Evolutionary conservation across 2,113 vertebrate genomes (phyloP).

Genomic region (Rhipidura dahli): DNA sequence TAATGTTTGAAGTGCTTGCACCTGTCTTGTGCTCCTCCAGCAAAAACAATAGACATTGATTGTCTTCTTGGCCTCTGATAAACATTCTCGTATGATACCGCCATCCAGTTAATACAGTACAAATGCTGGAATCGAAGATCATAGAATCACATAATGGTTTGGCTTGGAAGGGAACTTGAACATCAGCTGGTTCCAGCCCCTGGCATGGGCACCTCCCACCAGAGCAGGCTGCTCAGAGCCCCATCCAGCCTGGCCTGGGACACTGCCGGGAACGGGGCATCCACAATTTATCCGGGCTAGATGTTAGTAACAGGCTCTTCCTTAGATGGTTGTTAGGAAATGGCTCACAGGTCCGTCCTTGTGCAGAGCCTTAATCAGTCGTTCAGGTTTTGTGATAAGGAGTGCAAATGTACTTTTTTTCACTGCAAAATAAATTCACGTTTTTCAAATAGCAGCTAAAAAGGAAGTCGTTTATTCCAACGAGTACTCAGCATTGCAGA

Average conservation of each 20-base stretch:
- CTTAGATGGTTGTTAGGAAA: neutral
- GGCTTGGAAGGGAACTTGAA: neutral
- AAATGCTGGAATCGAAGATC: no score
- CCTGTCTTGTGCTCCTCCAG: neutral
- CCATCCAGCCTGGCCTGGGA: neutral
- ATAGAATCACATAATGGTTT: neutral
- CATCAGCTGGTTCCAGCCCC: neutral
- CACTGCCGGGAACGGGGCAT: neutral
- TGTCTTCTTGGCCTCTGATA: neutral
- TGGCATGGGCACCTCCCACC: neutral
- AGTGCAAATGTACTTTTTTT: neutral
- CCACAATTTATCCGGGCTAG: neutral
- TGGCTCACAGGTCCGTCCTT: no score
- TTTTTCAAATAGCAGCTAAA: neutral
- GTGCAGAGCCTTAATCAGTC: neutral
- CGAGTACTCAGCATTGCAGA: neutral
- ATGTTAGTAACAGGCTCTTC: neutral
- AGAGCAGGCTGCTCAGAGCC: neutral
- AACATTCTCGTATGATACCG: neutral
- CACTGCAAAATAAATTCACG: neutral
- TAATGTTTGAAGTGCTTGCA: no score
- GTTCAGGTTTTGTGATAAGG: neutral
- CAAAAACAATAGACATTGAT: neutral
- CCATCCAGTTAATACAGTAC: no score
- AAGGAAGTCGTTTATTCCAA: neutral